Evolutionary conservation across 1,140 invertebrate genomes (phyloP), one percentile per base, ranked within the genome.

Genomic region (Bombus waltoni): DNA sequence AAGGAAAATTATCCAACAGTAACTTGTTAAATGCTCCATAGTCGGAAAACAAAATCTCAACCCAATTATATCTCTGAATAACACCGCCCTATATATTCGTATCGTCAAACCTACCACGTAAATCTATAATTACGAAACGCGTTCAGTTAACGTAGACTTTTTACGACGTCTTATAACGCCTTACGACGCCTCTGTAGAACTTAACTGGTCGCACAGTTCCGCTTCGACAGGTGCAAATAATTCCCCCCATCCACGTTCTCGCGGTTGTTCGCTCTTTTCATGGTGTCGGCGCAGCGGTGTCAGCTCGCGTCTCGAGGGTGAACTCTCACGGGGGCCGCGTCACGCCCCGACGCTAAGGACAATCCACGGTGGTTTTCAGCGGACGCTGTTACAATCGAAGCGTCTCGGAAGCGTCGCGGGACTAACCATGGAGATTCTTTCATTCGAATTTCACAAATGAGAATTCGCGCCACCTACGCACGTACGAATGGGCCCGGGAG

Each of bases 371-470:
- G 40, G 6, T 47, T 84, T 87, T 75, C 80, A 73, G 5, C 59
- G 32, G 40, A 53, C n/a, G 22, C 22, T 32, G 57, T 70, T 78
- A 90, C 85, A 89, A 89, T 89, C 81, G 83, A 53, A 32, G 32
- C 88, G 65, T 72, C 32, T 80, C 42, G 85, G 44, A 25, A 89
- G 75, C 80, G 13, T 32, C 22, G 28, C n/a, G 32, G 70, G n/a
- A 44, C 59, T 79, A 32, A 71, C 53, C 76, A 89, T 88, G 86
- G 70, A 85, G 80, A 85, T 89, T 81, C 89, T 87, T 90, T 92
- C 85, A 91, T 88, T 86, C 72, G 66, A 83, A 89, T 89, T 89
- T 66, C 85, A 87, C 81, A 89, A 91, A 92, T 92, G 92, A 91
- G 90, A 88, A 90, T 91, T 89, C 83, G n/a, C 81, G 70, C 74